Percentiles rank a stretch among this genome's conserved stretches.
Conservation (phyloP, 2,888 invertebrate genomes). For the Athalia cordata region DNA sequence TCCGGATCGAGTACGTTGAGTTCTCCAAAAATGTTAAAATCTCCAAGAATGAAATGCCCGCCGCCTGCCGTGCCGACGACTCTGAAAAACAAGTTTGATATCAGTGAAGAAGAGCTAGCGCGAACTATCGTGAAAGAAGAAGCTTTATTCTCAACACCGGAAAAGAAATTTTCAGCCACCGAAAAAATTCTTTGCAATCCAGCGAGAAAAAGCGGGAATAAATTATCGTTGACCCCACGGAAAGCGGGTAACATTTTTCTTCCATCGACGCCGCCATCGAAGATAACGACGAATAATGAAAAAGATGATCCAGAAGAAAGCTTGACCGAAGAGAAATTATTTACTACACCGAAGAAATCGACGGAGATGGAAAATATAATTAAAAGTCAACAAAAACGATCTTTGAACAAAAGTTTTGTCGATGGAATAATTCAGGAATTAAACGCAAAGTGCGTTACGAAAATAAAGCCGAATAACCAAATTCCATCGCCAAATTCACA, state of each 20-base stretch:
- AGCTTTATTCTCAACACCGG: background rate
- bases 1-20: background rate
- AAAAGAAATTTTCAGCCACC: background rate
- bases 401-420: slow-evolving; percentile 51
- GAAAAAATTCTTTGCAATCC: slow-evolving; percentile 18
- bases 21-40: background rate
- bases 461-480: slow-evolving; percentile 6
- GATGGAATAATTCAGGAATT: slow-evolving; percentile 57
- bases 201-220: background rate
- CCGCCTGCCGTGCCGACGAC: background rate
- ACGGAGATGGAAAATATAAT: slow-evolving; percentile 54
- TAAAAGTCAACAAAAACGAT: slow-evolving; percentile 42
- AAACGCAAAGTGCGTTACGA: slow-evolving; percentile 48
- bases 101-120: too few species aligned
- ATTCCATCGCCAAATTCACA: slow-evolving; percentile 35
- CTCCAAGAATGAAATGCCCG: background rate
- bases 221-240: background rate
- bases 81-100: background rate
- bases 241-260: slow-evolving; percentile 4
- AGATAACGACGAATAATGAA: background rate
- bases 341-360: slow-evolving; percentile 53
- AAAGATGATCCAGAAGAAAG: background rate
- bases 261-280: background rate
- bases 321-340: background rate
- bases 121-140: too few species aligned